phyloP scores from a whole-genome alignment of 2,797 vertebrate genomes.

The Coilia nasus region DNA sequence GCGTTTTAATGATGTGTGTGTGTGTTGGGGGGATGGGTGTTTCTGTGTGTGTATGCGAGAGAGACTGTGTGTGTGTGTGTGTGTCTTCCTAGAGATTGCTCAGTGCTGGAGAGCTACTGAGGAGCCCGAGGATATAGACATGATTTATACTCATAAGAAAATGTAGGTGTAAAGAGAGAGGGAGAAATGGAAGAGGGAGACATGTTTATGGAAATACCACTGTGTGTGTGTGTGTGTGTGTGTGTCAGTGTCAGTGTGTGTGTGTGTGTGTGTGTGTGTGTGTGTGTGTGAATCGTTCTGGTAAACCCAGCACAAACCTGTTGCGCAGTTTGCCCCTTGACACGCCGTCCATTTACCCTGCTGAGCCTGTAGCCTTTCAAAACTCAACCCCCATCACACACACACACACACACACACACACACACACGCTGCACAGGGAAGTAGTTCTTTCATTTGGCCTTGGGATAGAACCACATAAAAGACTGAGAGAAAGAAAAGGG shows the following conservation, averaged over 20 bases:
- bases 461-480: slow-evolving; percentile 43
- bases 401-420: slow-evolving; percentile 21
- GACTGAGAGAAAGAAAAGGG: slow-evolving; percentile 44
- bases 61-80: no score
- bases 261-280: slow-evolving; percentile 13
- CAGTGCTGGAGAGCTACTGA: background rate
- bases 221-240: no score
- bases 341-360: slow-evolving; percentile 4
- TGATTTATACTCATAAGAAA: background rate
- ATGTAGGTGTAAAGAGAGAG: background rate
- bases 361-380: slow-evolving; percentile 5
- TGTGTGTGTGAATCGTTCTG: background rate
- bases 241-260: background rate
- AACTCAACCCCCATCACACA: background rate
- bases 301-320: slow-evolving; percentile 15
- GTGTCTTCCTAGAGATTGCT: background rate
- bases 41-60: no score
- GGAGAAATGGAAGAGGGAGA: no score
- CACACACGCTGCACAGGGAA: background rate
- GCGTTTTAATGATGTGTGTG: background rate
- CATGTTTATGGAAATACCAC: background rate
- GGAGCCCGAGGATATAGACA: background rate
- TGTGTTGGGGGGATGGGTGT: background rate
- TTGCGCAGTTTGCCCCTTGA: slow-evolving; percentile 22
- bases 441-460: slow-evolving; percentile 32